These are phyloP conservation scores for Hydrotaea diabolus DNA, from an alignment of 2,888 invertebrate genomes.

Conservation along the genomic window DNA sequence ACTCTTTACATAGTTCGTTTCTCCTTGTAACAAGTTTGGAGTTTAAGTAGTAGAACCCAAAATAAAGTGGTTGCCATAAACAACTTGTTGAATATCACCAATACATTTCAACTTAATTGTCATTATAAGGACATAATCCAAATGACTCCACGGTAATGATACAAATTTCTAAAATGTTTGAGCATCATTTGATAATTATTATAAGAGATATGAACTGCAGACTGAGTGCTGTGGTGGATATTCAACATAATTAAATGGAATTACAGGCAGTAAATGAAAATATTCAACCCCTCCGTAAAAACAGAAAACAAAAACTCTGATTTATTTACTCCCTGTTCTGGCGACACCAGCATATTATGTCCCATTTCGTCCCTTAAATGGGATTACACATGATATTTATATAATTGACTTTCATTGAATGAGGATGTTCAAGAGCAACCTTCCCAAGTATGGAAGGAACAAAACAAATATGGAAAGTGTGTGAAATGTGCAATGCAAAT, in stretches of 20 bases:
- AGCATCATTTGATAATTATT: not conserved
- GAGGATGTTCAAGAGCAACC: not conserved
- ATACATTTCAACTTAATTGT: no score
- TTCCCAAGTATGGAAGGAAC: no score
- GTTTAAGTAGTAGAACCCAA: no score
- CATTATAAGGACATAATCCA: not conserved
- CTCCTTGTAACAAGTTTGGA: no score
- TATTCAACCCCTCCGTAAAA: not conserved
- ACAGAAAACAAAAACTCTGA: not conserved
- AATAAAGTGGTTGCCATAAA: no score
- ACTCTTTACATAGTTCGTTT: no score
- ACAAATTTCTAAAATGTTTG: not conserved
- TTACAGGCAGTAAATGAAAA: not conserved
- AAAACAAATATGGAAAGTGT: no score
- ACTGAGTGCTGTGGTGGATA: not conserved
- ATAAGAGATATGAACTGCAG: not conserved
- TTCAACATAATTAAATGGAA: not conserved
- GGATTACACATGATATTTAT: not conserved
- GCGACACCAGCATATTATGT: not conserved
- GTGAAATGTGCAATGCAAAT: no score
- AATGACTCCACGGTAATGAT: not conserved
- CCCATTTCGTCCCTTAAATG: not conserved
- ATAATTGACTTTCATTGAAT: not conserved
- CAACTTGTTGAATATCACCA: not conserved
- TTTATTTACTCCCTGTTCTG: not conserved